Percentiles rank a stretch among this genome's conserved stretches.
These are phyloP conservation scores for Orchestia grillus DNA, from an alignment of 1,140 invertebrate species.

Conservation along the genomic window DNA sequence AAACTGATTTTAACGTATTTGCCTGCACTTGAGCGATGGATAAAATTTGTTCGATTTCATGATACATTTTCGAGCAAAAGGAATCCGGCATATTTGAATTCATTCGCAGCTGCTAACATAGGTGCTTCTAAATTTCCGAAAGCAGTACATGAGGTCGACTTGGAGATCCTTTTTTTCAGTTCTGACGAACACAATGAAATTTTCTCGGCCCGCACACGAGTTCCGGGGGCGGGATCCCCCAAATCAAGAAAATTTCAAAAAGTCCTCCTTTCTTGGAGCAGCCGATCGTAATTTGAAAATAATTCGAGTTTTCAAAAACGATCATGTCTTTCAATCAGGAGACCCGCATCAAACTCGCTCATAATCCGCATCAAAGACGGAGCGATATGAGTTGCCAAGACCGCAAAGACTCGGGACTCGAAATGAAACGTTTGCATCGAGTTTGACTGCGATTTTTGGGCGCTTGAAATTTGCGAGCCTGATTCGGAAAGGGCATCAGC, in stretches of 20 bases:
- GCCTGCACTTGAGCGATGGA: too few relatives aligned
- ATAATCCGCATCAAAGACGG: conserved; percentile 32
- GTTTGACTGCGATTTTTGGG: conserved; percentile 24
- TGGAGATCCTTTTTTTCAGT: neutral
- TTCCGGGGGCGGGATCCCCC: neutral
- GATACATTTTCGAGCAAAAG: neutral
- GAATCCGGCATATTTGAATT: neutral
- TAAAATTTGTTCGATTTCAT: neutral
- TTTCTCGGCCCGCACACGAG: neutral
- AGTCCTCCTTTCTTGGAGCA: neutral
- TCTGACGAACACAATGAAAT: neutral
- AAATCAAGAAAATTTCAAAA: neutral
- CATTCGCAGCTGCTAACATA: neutral
- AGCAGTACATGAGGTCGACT: too few relatives aligned
- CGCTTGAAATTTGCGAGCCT: neutral
- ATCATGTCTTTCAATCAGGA: conserved; percentile 5
- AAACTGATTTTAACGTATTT: too few relatives aligned
- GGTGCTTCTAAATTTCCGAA: too few relatives aligned
- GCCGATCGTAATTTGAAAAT: neutral
- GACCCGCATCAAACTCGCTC: conserved; percentile 42
- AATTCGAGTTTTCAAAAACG: neutral
- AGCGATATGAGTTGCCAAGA: neutral
- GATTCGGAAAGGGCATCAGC: neutral
- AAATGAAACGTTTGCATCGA: conserved; percentile 12
- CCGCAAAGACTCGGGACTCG: neutral